Conservation (phyloP, 2,113 vertebrate species). For the Pandion haliaetus region DNA sequence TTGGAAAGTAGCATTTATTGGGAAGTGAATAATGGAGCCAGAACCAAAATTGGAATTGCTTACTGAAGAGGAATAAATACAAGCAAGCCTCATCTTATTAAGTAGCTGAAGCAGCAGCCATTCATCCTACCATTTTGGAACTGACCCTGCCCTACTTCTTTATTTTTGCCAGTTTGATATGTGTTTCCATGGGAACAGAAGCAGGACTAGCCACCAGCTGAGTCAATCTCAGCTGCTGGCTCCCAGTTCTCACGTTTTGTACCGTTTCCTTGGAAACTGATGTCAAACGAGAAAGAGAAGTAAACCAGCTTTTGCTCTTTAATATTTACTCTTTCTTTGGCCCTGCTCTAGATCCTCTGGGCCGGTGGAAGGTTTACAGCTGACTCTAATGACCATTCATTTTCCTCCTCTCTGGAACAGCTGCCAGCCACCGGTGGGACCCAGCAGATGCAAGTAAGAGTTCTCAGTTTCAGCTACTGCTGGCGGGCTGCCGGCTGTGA, state of each 20-base stretch:
- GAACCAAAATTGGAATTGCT: neutral
- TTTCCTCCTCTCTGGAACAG: neutral
- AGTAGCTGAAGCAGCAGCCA: neutral
- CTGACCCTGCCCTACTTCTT: conserved; percentile 29
- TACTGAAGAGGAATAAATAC: neutral
- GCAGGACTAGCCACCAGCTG: conserved; percentile 65
- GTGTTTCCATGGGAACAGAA: conserved; percentile 67
- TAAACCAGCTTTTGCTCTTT: conserved; percentile 23
- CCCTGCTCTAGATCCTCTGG: neutral
- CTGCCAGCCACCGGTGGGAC: neutral
- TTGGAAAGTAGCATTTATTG: neutral
- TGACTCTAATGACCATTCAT: neutral
- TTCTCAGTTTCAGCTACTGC: conserved; percentile 24
- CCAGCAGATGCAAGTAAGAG: conserved; percentile 15
- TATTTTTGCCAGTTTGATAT: conserved; percentile 57
- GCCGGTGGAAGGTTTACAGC: neutral
- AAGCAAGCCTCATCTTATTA: neutral
- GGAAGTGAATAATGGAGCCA: neutral
- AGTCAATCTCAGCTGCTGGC: conserved; percentile 66
- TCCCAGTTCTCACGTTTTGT: conserved; percentile 58
- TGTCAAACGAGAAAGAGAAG: conserved; percentile 36
- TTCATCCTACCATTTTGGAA: conserved; percentile 44
- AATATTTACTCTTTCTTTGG: conserved; percentile 13
- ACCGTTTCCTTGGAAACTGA: conserved; percentile 67
- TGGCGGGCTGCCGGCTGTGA: neutral